A percentile compares a stretch with the other conserved stretches of the same genome.
These are phyloP conservation scores for Amblyraja radiata DNA, from an alignment of 2,797 vertebrate genomes.

Conservation along the genomic window DNA sequence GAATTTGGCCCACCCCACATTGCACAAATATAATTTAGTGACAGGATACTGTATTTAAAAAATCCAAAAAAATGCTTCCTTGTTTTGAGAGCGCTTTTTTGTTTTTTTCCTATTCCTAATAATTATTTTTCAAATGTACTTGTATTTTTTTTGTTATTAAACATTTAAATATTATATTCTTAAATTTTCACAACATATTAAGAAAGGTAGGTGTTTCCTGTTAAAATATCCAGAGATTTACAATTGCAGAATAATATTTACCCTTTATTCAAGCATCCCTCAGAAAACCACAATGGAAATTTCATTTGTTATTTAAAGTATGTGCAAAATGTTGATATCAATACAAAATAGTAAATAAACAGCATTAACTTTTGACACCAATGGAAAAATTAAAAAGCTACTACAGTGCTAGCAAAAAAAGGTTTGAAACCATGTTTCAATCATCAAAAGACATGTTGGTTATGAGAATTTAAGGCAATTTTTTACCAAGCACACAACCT, in stretches of 20 bases:
- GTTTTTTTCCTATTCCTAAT: not conserved
- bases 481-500: slow-evolving; percentile 71
- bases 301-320: slow-evolving; percentile 14
- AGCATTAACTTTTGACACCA: not conserved
- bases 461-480: slow-evolving; percentile 96
- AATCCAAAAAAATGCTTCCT: not conserved
- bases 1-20: not conserved
- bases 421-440: not conserved
- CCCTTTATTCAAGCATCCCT: not conserved
- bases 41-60: not conserved
- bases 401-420: slow-evolving; percentile 24
- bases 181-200: not conserved
- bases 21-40: not conserved
- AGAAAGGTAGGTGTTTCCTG: not conserved
- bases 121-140: slow-evolving; percentile 7
- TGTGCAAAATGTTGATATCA: slow-evolving; percentile 23
- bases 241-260: not conserved
- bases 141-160: not conserved
- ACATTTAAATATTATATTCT: not conserved
- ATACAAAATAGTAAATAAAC: slow-evolving; percentile 26
- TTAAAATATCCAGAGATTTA: not conserved
- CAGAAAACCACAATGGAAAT: not conserved
- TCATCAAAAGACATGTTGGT: slow-evolving; percentile 45
- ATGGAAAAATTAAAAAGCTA: slow-evolving; percentile 11
- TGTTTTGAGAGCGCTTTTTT: not conserved